Conservation (phyloP, 2,888 invertebrate species). For the Tinea semifulvella region DNA sequence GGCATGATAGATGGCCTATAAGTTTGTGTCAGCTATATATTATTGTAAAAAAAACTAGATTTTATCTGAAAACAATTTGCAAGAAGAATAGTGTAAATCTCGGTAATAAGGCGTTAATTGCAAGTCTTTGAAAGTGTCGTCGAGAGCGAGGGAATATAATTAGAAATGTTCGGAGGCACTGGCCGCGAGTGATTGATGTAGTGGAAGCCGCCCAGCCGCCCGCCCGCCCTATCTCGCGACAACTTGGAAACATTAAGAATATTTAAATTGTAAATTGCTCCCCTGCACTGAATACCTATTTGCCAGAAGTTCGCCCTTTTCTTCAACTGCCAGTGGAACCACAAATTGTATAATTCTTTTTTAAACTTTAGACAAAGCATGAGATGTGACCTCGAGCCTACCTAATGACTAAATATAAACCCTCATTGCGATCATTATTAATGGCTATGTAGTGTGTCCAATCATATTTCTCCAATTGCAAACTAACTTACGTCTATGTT, state of each 20-base stretch:
- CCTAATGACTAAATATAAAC: no score
- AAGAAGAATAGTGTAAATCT: constrained; percentile 8
- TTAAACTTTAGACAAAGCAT: no score
- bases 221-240: constrained; percentile 25
- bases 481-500: no score
- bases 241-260: constrained; percentile 65
- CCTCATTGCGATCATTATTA: no score
- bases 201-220: constrained; percentile 36
- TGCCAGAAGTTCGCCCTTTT: constrained; percentile 42
- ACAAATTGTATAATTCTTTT: constrained; percentile 15
- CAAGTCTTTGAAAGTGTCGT: constrained; percentile 12
- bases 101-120: constrained; percentile 15
- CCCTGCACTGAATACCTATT: constrained; percentile 62
- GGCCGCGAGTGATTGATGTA: constrained; percentile 66
- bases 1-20: no score
- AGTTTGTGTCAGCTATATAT: no score
- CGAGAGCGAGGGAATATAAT: constrained; percentile 46
- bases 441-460: no score
- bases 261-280: constrained; percentile 66
- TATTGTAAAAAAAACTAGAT: no score
- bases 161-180: constrained; percentile 62
- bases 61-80: no score
- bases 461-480: no score
- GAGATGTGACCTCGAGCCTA: no score
- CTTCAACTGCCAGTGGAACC: constrained; percentile 13